Percentiles rank a stretch among this genome's conserved stretches.
Evolutionary conservation across 2,113 vertebrate genomes (phyloP).

Genomic region (Gallinago media): DNA sequence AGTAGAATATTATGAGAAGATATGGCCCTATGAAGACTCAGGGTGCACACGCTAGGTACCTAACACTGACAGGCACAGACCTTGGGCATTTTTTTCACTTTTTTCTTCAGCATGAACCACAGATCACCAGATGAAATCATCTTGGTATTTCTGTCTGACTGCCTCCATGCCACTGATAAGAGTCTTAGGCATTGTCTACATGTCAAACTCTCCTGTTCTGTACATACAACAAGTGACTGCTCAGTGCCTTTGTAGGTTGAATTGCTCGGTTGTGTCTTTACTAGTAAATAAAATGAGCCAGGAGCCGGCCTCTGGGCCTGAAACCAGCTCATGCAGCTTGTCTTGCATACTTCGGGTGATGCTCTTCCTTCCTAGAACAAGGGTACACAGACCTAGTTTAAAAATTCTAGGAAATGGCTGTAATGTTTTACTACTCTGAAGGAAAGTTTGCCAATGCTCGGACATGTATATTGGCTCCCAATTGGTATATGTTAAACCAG

Average conservation of each 20-base stretch:
- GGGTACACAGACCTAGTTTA: not conserved
- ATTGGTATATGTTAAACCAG: not conserved
- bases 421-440: not conserved
- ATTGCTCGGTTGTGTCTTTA: not conserved
- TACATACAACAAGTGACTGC: not conserved
- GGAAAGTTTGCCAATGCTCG: not conserved
- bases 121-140: not conserved
- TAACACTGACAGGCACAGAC: not conserved
- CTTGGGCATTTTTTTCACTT: not conserved
- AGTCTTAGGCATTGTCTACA: not conserved
- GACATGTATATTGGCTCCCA: not conserved
- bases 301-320: not conserved
- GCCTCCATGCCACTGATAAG: not conserved
- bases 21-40: not conserved
- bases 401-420: not conserved
- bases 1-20: not conserved
- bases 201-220: not conserved
- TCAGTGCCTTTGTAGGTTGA: not conserved
- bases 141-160: not conserved
- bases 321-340: not conserved
- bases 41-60: not conserved
- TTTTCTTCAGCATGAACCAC: not conserved
- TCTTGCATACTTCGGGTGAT: not conserved
- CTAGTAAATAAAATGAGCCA: not conserved
- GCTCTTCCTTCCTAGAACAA: not conserved